phyloP scores from a whole-genome alignment of 2,797 vertebrate species.

The Holocentrus rufus region DNA sequence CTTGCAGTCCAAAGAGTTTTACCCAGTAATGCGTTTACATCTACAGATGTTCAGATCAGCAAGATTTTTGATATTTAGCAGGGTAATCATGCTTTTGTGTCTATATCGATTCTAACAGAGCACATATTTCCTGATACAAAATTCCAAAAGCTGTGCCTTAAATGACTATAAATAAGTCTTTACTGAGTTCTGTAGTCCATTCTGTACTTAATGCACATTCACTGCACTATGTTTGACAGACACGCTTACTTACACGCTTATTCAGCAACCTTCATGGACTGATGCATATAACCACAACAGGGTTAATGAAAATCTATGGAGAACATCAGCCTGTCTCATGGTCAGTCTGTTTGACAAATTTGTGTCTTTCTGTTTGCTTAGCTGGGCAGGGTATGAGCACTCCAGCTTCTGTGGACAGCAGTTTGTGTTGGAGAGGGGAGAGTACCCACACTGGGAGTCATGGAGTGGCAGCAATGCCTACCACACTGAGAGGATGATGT shows the following conservation, averaged over 20 bases:
- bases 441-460: conserved; percentile 96
- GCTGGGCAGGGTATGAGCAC: conserved; percentile 96
- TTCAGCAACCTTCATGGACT: not conserved
- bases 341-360: not conserved
- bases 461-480: conserved; percentile 99
- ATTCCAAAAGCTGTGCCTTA: not conserved
- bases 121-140: not conserved
- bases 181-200: not conserved
- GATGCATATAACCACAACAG: not conserved
- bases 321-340: not conserved
- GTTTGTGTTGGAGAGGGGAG: conserved; percentile 96
- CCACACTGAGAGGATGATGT: conserved; percentile 96
- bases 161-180: not conserved
- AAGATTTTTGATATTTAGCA: too few species aligned
- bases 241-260: too few species aligned
- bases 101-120: not conserved
- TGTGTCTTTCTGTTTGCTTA: conserved; percentile 62
- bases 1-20: not conserved
- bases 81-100: not conserved
- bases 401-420: conserved; percentile 96
- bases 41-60: not conserved
- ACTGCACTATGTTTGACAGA: not conserved
- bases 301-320: not conserved
- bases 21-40: not conserved
- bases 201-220: not conserved